Percentiles rank a stretch among this genome's conserved stretches.
phyloP scores from a whole-genome alignment of 2,113 vertebrate species.

The Variabilichromis moorii region DNA sequence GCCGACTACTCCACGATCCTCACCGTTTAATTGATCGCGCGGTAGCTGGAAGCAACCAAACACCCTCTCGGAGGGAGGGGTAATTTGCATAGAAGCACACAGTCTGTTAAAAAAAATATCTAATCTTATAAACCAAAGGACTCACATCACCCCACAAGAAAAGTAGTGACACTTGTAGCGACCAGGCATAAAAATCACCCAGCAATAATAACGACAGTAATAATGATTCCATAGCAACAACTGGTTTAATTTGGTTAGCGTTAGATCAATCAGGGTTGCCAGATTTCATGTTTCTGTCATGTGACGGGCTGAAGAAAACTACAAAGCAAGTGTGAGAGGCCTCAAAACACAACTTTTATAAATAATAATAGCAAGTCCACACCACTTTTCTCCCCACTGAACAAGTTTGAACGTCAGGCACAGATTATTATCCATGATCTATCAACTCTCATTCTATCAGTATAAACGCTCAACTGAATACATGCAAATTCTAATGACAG shows the following conservation, averaged over 20 bases:
- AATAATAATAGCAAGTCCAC: background rate
- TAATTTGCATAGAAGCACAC: background rate
- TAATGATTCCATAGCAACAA: background rate
- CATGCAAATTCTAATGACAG: background rate
- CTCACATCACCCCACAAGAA: background rate
- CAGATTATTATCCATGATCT: background rate
- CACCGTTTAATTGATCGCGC: background rate
- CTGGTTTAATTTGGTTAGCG: background rate
- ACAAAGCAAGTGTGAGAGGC: background rate
- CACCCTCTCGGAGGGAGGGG: background rate
- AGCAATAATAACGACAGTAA: background rate
- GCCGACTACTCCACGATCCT: background rate
- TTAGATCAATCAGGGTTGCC: background rate
- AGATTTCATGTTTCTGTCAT: background rate
- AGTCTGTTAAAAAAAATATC: background rate
- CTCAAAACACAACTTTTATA: background rate
- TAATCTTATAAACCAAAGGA: background rate
- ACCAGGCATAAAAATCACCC: background rate
- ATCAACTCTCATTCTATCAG: background rate
- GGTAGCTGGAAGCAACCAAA: background rate
- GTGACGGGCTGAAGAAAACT: background rate
- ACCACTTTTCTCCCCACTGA: fast-evolving
- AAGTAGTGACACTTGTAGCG: background rate
- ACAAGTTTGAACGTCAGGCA: background rate
- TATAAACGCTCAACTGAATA: background rate